Percentiles rank a stretch among this genome's conserved stretches.
phyloP scores from a whole-genome alignment of 2,797 vertebrate species.

The Adelosebastes latens region DNA sequence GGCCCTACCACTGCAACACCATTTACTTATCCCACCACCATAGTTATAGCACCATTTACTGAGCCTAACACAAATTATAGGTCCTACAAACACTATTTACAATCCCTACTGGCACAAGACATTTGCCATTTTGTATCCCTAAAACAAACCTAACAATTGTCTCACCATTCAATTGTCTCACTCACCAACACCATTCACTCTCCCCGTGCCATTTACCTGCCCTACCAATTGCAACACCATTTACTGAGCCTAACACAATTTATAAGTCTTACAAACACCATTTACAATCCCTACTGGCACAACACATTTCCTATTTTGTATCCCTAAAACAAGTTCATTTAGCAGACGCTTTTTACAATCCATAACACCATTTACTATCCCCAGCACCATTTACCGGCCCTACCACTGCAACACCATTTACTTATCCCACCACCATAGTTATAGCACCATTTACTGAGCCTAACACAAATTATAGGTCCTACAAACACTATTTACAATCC shows the following conservation, averaged over 20 bases:
- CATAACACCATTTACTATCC: too few species aligned
- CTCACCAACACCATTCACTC: not conserved
- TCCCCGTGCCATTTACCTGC: not conserved
- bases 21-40: not conserved
- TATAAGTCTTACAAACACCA: too few species aligned
- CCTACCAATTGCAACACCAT: not conserved
- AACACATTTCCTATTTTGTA: too few species aligned
- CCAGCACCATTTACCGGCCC: too few species aligned
- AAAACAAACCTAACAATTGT: not conserved
- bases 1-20: not conserved
- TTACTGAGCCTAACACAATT: not conserved
- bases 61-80: not conserved
- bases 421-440: too few species aligned
- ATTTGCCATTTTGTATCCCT: not conserved
- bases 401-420: too few species aligned
- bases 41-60: not conserved
- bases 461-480: too few species aligned
- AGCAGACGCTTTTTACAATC: too few species aligned
- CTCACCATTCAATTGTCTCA: too few species aligned
- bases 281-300: too few species aligned
- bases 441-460: not conserved
- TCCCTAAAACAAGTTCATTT: too few species aligned
- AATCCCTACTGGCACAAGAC: not conserved
- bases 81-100: not conserved
- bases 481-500: not conserved